Base-by-base conservation (phyloP, 2,113 vertebrate genomes). In the Xenopus borealis region DNA sequence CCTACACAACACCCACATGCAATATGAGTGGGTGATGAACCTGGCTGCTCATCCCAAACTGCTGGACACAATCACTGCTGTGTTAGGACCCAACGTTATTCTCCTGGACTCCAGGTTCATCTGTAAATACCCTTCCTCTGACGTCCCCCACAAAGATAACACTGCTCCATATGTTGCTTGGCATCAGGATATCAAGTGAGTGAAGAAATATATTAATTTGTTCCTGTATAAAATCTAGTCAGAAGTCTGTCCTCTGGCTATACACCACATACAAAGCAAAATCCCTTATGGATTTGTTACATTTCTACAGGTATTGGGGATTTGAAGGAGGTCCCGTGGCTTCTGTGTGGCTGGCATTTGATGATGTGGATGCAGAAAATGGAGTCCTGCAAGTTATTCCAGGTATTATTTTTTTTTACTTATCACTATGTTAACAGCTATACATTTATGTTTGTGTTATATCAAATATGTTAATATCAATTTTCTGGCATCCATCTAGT, bases 121-220 rank as follows among this genome's bases (percentile, higher is more conserved):
- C 81, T 93, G 90, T 76, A 93, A 92, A 85, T 93, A 92, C 75
- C 89, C 92, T 75, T 40, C 72, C 58, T 52, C 72, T 23, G 50
- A 59, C 5, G 72, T 79, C 46, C 80, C 77, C 23, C 79, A 20
- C 16, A 71, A 76, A 69, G 47, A 81, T 1, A 14, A 64, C 12
- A 72, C 1, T 13, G 80, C 89, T 11, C 90, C 89, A 1, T 93
- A 87, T 19, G 91, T 93, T 55, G 91, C 91, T 71, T 92, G 91
- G 91, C 91, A 92, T 76, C 92, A 93, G 82, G 91, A 93, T 40
- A 91, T 92, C 85, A 92, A 86, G 90, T 92, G 57, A 66, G 81
- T 80, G 4, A 66, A 30, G 17, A 8, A 4, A 18, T 7, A 30
- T 18, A 12, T 61, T 9, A 27, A 20, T 61, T 11, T 3, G 3